These are phyloP conservation scores for Diplosoma virens DNA, from an alignment of 23 tunicate species.

Conservation along the genomic window DNA sequence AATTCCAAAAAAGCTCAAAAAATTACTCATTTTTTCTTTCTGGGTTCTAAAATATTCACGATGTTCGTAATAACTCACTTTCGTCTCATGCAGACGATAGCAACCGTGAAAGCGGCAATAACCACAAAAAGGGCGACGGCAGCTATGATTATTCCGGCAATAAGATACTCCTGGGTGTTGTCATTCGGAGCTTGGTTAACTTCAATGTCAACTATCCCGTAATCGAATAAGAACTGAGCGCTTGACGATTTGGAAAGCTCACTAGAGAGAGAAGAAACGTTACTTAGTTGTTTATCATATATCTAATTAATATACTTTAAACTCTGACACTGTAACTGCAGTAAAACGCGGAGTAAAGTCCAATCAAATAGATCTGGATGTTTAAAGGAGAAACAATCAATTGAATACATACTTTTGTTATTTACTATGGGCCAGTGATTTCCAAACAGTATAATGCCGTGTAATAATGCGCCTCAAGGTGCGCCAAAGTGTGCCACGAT, in stretches of 20 bases:
- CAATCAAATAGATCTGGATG: too few species aligned
- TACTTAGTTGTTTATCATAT: not conserved
- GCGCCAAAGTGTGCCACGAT: too few species aligned
- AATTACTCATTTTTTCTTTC: too few species aligned
- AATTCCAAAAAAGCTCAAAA: too few species aligned
- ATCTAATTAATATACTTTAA: not conserved
- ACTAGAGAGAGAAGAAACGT: not conserved
- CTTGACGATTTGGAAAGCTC: not conserved
- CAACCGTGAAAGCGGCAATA: conserved; percentile 33
- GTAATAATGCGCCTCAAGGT: too few species aligned
- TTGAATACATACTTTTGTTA: too few species aligned
- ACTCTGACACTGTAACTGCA: too few species aligned
- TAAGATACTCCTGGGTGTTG: conserved; percentile 15
- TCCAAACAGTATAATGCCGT: too few species aligned
- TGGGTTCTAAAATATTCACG: too few species aligned
- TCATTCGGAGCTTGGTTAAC: not conserved
- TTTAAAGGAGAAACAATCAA: too few species aligned
- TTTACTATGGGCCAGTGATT: too few species aligned
- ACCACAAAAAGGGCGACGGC: conserved; percentile 27
- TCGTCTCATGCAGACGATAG: conserved; percentile 45
- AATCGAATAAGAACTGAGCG: conserved; percentile 1
- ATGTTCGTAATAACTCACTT: conserved; percentile 44
- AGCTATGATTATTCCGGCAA: conserved; percentile 30
- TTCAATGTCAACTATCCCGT: conserved; percentile 5
- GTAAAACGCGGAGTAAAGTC: too few species aligned